These are phyloP conservation scores for Holcopasites calliopsidis DNA, from an alignment of 1,140 invertebrate species.

Conservation along the genomic window DNA sequence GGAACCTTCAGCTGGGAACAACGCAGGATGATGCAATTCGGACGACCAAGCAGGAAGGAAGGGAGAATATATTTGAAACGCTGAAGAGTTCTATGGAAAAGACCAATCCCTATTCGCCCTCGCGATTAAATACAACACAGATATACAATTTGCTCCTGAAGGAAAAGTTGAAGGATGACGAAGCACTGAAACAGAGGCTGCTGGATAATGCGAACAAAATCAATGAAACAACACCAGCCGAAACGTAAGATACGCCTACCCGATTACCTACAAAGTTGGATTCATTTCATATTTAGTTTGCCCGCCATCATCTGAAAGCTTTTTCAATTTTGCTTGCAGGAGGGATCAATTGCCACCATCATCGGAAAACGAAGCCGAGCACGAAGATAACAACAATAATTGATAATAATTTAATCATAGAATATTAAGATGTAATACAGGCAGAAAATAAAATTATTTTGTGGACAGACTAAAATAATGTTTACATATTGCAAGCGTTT, in stretches of 20 bases:
- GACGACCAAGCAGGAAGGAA: neutral
- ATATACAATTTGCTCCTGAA: slow-evolving; percentile 22
- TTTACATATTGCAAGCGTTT: neutral
- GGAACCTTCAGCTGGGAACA: neutral
- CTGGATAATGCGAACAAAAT: neutral
- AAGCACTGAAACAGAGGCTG: neutral
- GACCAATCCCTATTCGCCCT: neutral
- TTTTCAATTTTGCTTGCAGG: slow-evolving; percentile 1
- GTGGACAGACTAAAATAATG: neutral
- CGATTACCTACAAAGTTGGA: neutral
- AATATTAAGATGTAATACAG: neutral
- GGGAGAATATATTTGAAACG: slow-evolving; percentile 36
- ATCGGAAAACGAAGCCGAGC: neutral
- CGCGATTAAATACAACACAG: slow-evolving; percentile 7
- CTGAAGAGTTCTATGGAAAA: neutral
- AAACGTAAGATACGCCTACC: neutral
- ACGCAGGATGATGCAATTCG: neutral
- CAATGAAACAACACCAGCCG: neutral
- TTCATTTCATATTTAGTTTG: neutral
- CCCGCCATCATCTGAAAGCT: neutral
- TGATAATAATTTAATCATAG: neutral
- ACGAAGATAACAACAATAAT: neutral
- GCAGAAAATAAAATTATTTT: slow-evolving; percentile 5
- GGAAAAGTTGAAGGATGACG: slow-evolving; percentile 5
- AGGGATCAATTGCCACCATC: neutral